A percentile compares a stretch with the other conserved stretches of the same genome.
Evolutionary conservation across 2,888 invertebrate species (phyloP).

Genomic region (Ptycholaimellus sp.): DNA sequence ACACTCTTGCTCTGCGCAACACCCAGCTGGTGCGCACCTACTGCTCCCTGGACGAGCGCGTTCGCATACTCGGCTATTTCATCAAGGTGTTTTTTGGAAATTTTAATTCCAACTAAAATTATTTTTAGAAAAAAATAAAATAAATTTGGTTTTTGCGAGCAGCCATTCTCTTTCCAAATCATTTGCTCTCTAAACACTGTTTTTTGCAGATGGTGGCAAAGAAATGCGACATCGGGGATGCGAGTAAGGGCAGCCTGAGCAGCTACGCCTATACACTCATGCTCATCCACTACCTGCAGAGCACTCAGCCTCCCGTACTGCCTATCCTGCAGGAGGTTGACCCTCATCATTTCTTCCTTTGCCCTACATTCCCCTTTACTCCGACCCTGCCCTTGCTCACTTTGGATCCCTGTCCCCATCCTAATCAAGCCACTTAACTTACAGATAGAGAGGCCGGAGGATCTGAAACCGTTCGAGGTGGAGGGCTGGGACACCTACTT

Average conservation of each 20-base stretch:
- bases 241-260: slow-evolving; percentile 37
- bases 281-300: slow-evolving; percentile 38
- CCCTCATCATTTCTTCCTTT: background rate
- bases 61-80: slow-evolving; percentile 27
- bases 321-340: slow-evolving; percentile 38
- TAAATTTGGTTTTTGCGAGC: background rate
- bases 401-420: no score
- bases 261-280: slow-evolving; percentile 39
- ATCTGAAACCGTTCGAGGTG: slow-evolving; percentile 16
- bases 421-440: background rate
- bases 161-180: background rate
- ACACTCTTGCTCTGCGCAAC: slow-evolving; percentile 36
- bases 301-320: slow-evolving; percentile 34
- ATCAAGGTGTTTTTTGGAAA: slow-evolving; percentile 16
- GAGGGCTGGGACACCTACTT: slow-evolving; percentile 38
- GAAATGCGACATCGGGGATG: slow-evolving; percentile 34
- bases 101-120: slow-evolving; percentile 4
- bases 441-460: slow-evolving; percentile 1
- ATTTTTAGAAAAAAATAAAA: slow-evolving; percentile 3
- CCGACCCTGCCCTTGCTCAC: no score
- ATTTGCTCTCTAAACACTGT: slow-evolving; percentile 24
- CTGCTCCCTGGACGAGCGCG: slow-evolving; percentile 33
- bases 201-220: slow-evolving; percentile 37
- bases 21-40: slow-evolving; percentile 34
- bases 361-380: no score